A percentile compares a stretch with the other conserved stretches of the same genome.
These are phyloP conservation scores for Apodemus agrarius DNA, from an alignment of 2,797 vertebrate genomes.

Conservation along the genomic window DNA sequence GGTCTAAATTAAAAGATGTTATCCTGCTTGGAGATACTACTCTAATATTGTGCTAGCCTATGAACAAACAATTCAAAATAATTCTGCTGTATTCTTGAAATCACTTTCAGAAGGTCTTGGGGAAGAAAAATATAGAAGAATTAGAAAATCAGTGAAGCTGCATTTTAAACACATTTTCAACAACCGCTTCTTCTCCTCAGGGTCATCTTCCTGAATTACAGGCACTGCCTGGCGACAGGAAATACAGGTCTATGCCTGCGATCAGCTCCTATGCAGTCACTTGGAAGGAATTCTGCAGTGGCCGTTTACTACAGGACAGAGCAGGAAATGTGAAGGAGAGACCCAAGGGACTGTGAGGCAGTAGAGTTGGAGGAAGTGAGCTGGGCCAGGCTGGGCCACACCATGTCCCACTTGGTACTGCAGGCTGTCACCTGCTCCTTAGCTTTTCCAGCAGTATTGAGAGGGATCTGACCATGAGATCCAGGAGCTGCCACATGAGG, in stretches of 20 bases:
- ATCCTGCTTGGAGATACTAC: background rate
- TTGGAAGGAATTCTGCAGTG: background rate
- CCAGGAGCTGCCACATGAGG: background rate
- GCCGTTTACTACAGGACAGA: background rate
- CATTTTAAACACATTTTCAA: slow-evolving; percentile 34
- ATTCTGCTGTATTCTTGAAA: slow-evolving; percentile 41
- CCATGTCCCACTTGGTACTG: background rate
- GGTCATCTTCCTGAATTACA: background rate
- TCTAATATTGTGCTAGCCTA: slow-evolving; percentile 25
- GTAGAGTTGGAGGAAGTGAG: background rate
- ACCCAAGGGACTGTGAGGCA: background rate
- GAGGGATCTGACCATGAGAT: background rate
- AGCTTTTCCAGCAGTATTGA: background rate
- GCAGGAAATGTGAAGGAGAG: background rate
- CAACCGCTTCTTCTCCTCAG: background rate
- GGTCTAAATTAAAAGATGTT: slow-evolving; percentile 17
- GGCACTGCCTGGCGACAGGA: background rate
- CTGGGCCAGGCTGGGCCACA: background rate
- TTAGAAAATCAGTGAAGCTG: slow-evolving; percentile 42
- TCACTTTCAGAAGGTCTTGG: background rate
- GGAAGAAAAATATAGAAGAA: slow-evolving; percentile 24
- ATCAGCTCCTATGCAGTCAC: background rate
- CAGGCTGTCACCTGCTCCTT: background rate
- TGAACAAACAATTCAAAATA: slow-evolving; percentile 59
- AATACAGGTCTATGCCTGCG: background rate